Conservation (phyloP, 2,888 invertebrate species). For the Hirtodrosophila duncani region DNA sequence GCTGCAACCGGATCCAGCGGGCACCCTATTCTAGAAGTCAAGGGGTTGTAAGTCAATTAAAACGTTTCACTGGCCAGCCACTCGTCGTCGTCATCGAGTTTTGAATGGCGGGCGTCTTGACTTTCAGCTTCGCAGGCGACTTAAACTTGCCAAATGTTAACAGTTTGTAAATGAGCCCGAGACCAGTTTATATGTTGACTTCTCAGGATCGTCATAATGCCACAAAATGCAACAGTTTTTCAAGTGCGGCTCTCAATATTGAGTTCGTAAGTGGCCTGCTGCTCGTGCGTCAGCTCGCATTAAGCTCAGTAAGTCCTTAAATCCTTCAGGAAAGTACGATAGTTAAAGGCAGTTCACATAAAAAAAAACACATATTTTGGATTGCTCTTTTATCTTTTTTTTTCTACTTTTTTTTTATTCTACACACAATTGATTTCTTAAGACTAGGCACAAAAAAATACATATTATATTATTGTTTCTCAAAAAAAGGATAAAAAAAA, state of each 20-base stretch:
- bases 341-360: constrained; percentile 18
- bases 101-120: constrained; percentile 25
- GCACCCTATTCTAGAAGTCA: no score
- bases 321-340: constrained; percentile 6
- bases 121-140: constrained; percentile 1
- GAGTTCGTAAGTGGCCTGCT: constrained; percentile 18
- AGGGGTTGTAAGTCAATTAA: constrained; percentile 55
- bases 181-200: constrained; percentile 53
- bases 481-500: constrained; percentile 26
- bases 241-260: constrained; percentile 26
- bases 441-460: constrained; percentile 56
- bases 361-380: constrained; percentile 17
- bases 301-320: constrained; percentile 40
- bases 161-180: constrained; percentile 66
- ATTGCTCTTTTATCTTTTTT: constrained; percentile 38
- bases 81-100: constrained; percentile 30
- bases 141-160: constrained; percentile 59
- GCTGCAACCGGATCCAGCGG: background rate
- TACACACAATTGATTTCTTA: constrained; percentile 64
- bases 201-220: constrained; percentile 47
- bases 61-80: constrained; percentile 48
- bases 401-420: constrained; percentile 46
- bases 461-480: constrained; percentile 22
- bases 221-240: constrained; percentile 63
- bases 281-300: constrained; percentile 66